Evolutionary conservation across 2,113 vertebrate genomes (phyloP), one percentile per base, ranked within the genome.

Genomic region (Corythaixoides concolor): DNA sequence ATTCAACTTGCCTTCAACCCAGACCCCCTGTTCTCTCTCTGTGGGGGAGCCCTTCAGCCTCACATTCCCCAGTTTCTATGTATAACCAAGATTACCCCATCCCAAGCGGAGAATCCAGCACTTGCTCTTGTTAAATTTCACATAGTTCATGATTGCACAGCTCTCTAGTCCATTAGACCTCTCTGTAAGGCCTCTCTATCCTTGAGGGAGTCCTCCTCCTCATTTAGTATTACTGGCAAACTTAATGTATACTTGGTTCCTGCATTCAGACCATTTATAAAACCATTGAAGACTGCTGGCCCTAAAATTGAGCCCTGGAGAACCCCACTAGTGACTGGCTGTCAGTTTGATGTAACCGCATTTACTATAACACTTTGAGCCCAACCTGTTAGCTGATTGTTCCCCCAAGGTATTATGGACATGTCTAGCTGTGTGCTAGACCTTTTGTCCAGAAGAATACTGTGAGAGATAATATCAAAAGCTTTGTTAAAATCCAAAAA

Each of bases 61-160:
- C 5, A 64, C 13, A 15, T 16, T 5, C 4, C 11, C 10, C 5
- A 39, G 0, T 23, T 14, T 52, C 5, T 33, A 33, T 6, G 2
- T 35, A 35, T 19, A 76, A 76, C 8, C 0, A 33, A 21, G 41
- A 52, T 35, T 72, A 22, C 2, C 3, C 2, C 6, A 6, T 28
- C 28, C 21, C 23, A 66, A 4, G 4, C 33, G 7, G 18, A 60
- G 6, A 39, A 69, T 49, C 7, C 19, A 2, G 16, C 20, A 12
- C 6, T n/a, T 83, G 8, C 3, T 69, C 8, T 35, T 49, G 6
- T 33, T 70, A 67, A 66, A 62, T 33, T 41, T 8, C 32, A 9
- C 22, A 33, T 1, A 2, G 4, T 17, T 80, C 7, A 9, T 30
- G 24, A 50, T 14, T 41, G 7, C 1, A 3, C 5, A 12, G 4